A percentile compares a stretch with the other conserved stretches of the same genome.
Conservation (phyloP, 2,113 vertebrate species). For the Hystrix brachyura region DNA sequence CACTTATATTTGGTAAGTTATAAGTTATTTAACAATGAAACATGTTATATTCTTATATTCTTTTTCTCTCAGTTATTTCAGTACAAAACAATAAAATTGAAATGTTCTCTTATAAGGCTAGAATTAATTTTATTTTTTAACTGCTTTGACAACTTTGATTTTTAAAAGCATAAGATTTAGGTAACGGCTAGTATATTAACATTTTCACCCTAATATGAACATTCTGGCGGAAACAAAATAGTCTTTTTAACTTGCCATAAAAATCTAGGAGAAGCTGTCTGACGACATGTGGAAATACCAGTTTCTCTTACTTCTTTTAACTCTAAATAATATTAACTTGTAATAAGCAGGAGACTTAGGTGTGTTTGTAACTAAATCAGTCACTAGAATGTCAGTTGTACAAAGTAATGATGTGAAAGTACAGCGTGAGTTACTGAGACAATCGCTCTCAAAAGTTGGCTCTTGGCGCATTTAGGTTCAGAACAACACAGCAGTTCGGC, state of each 20-base stretch:
- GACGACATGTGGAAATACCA: not conserved
- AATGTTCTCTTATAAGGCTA: not conserved
- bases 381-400: not conserved
- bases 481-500: not conserved
- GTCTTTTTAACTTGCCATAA: not conserved
- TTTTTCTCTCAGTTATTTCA: not conserved
- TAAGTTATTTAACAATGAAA: not conserved
- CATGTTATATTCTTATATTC: not conserved
- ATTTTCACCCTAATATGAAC: not conserved
- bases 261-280: not conserved
- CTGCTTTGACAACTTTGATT: not conserved
- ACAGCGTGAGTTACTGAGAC: not conserved
- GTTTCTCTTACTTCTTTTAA: not conserved
- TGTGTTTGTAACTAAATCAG: not conserved
- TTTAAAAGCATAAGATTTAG: not conserved
- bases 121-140: not conserved
- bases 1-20: not conserved
- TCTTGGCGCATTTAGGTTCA: not conserved
- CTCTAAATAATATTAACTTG: not conserved
- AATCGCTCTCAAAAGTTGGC: not conserved
- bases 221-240: not conserved
- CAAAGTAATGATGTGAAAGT: not conserved
- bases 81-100: not conserved
- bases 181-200: not conserved
- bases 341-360: not conserved